Evolutionary conservation across 1,140 invertebrate species (phyloP).

Genomic region (Aphidius gifuensis): DNA sequence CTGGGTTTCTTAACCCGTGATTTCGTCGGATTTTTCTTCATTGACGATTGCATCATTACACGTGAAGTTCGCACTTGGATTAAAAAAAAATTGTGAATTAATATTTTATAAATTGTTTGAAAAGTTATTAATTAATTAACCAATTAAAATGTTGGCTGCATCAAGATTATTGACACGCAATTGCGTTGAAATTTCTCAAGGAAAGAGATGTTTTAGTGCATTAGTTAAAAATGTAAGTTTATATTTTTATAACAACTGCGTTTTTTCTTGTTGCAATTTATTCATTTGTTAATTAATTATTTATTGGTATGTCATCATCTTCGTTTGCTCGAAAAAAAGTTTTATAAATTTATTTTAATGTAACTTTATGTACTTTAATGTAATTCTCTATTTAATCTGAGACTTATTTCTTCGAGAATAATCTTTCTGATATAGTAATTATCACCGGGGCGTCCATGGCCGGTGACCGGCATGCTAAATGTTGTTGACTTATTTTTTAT

Average conservation of each 20-base stretch:
- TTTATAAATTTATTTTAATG: too few relatives aligned
- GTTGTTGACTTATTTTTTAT: too few relatives aligned
- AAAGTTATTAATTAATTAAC: too few relatives aligned
- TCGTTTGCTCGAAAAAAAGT: too few relatives aligned
- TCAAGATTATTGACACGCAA: slow-evolving; percentile 65
- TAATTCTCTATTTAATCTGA: too few relatives aligned
- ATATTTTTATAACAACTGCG: neutral
- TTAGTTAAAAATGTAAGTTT: slow-evolving; percentile 69
- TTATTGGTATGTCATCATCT: too few relatives aligned
- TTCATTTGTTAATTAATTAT: neutral
- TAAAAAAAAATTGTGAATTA: neutral
- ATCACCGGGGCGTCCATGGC: too few relatives aligned
- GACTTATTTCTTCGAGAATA: too few relatives aligned
- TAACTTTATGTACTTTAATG: too few relatives aligned
- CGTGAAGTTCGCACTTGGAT: slow-evolving; percentile 10
- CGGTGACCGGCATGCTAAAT: too few relatives aligned
- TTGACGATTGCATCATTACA: slow-evolving; percentile 17
- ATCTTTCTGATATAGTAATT: too few relatives aligned
- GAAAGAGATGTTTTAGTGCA: slow-evolving; percentile 63
- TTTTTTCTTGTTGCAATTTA: neutral
- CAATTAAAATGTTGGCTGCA: slow-evolving; percentile 78
- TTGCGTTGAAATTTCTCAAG: slow-evolving; percentile 56
- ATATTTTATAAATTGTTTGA: neutral
- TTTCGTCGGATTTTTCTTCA: neutral
- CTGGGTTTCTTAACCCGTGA: too few relatives aligned